Evolutionary conservation across 2,113 vertebrate species (phyloP), one percentile per base, ranked within the genome.

Genomic region (Ochotona princeps): DNA sequence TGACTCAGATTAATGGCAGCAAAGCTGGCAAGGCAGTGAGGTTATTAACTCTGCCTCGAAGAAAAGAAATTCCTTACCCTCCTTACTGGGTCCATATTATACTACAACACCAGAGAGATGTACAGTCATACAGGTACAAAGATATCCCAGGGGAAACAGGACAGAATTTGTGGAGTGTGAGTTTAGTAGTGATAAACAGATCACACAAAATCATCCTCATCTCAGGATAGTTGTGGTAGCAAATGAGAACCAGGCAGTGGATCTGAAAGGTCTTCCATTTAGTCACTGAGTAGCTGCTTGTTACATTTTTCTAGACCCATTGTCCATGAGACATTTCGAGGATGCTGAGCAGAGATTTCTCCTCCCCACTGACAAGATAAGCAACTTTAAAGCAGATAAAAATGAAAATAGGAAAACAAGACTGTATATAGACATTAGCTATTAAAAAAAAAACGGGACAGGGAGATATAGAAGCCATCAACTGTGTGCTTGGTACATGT

Each of bases 391-490:
- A 73, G 17, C 26, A 49, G 25, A 61, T 47, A 75, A 81, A 75
- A 70, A 11, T 74, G 30, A n/a, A 89, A 92, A 67, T 78, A 69
- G 32, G 47, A 76, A 92, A 83, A 14, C 23, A 79, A 88, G 63
- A 78, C n/a, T 30, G 4, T 54, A 80, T 75, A n/a, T 66, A 44
- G 44, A 7, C 1, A 28, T 47, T 67, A 21, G 12, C 65, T 65
- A 11, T 4, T 26, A 32, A 69, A 4, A n/a, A 20, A 32, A 26
- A 21, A 0, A 23, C 11, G 1, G 11, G 28, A 23, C 14, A 15
- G 15, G 20, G 23, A 15, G 9, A 4, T 51, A 7, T 26, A 60
- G 32, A 38, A 67, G 7, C 32, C 26, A 60, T 38, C 12, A 80
- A 32, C 26, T 25, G 23, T 18, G 49, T 35, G 49, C 7, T 61